These are phyloP conservation scores for Rhynchonycteris naso DNA, from an alignment of 2,797 vertebrate species.

Conservation along the genomic window DNA sequence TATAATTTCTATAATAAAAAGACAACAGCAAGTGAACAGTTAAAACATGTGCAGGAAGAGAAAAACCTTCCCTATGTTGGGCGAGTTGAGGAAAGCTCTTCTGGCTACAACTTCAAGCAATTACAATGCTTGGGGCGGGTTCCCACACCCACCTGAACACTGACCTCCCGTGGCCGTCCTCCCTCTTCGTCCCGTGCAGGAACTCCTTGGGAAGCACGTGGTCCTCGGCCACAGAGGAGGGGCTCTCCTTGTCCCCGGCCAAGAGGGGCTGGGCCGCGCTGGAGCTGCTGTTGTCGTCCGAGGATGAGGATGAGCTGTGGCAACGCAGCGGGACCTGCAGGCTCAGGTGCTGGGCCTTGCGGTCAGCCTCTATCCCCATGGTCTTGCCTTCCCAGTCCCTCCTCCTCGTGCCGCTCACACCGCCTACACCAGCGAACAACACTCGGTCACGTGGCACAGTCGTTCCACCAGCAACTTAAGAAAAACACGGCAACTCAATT, in stretches of 20 bases:
- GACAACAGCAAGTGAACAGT: background rate
- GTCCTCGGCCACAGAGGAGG: conserved; percentile 91
- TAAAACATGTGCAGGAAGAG: background rate
- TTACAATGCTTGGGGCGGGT: background rate
- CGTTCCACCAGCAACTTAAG: background rate
- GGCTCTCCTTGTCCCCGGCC: conserved; percentile 93
- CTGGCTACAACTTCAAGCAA: background rate
- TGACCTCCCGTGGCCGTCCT: conserved; percentile 91
- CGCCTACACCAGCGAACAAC: conserved; percentile 84
- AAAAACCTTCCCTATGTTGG: background rate
- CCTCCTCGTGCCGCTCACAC: conserved; percentile 88
- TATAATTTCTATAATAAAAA: background rate
- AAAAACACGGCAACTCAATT: background rate
- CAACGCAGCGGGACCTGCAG: conserved; percentile 95
- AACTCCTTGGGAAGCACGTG: conserved; percentile 86
- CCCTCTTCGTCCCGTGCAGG: conserved; percentile 82
- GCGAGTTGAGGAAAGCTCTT: background rate
- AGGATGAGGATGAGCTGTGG: conserved; percentile 97
- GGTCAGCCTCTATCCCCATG: conserved; percentile 89
- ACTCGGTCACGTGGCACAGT: background rate
- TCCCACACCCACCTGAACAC: conserved; percentile 63
- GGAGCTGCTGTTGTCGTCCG: conserved; percentile 96
- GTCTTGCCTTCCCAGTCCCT: conserved; percentile 91
- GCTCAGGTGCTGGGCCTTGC: conserved; percentile 93
- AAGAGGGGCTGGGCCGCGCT: conserved; percentile 95